These are phyloP conservation scores for Sebastes glaucus DNA, from an alignment of 2,797 vertebrate species.

Conservation along the genomic window DNA sequence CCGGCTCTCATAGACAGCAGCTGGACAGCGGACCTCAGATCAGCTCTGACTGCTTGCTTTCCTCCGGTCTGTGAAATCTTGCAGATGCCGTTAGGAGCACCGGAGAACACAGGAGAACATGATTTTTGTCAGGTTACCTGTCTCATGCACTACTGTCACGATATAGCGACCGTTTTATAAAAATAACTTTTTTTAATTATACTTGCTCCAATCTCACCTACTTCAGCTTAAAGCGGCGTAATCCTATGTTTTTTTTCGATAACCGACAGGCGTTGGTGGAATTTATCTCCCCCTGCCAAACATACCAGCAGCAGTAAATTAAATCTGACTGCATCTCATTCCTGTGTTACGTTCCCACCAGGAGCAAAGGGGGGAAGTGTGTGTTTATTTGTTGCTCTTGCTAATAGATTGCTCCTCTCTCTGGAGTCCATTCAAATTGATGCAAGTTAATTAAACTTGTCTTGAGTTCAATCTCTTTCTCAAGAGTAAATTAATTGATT, in stretches of 20 bases:
- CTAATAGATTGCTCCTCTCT: conserved; percentile 57
- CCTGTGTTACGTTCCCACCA: conserved; percentile 26
- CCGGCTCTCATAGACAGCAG: rapidly evolving
- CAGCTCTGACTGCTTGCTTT: too few relatives aligned
- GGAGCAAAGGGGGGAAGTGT: conserved; percentile 5
- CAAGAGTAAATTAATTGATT: conserved; percentile 13
- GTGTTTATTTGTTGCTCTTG: conserved; percentile 56
- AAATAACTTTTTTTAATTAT: too few relatives aligned
- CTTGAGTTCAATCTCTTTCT: conserved; percentile 24
- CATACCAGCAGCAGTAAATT: conserved; percentile 8
- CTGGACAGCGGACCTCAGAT: too few relatives aligned
- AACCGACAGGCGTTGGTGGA: too few relatives aligned
- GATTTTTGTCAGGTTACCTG: too few relatives aligned
- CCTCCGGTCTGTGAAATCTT: too few relatives aligned
- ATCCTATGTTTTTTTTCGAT: too few relatives aligned
- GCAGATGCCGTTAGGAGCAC: too few relatives aligned
- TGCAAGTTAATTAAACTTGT: conserved; percentile 59
- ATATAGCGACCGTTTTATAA: too few relatives aligned
- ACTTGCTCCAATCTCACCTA: too few relatives aligned
- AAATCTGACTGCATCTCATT: conserved; percentile 27
- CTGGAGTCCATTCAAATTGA: conserved; percentile 48
- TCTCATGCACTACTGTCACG: rapidly evolving
- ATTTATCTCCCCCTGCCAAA: background rate
- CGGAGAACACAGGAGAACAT: too few relatives aligned
- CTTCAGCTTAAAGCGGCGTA: too few relatives aligned